Evolutionary conservation across 92 coral and sea anemone genomes (phyloP).

Genomic region (Desmophyllum pertusum): DNA sequence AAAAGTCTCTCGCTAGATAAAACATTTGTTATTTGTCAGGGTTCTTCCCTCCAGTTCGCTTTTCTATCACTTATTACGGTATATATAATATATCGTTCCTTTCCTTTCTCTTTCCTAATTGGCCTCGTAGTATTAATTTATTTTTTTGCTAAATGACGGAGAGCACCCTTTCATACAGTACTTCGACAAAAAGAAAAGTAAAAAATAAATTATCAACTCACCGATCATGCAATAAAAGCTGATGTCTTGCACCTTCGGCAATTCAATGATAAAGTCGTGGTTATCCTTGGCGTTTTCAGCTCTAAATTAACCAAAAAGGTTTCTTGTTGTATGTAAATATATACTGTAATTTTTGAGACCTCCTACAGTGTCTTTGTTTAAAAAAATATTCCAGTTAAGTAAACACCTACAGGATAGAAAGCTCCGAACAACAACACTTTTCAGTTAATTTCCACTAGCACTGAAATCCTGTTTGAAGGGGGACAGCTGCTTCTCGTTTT

Average conservation of each 20-base stretch:
- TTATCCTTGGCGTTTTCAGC: neutral
- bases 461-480: neutral
- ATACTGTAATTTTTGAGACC: neutral
- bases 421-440: neutral
- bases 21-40: neutral
- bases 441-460: neutral
- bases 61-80: neutral
- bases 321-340: slow-evolving; percentile 12
- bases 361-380: slow-evolving; percentile 15
- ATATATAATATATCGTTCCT: neutral
- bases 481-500: slow-evolving; percentile 30
- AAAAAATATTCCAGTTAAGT: neutral
- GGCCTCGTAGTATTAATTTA: neutral
- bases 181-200: neutral
- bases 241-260: neutral
- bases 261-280: neutral
- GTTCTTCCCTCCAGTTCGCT: neutral
- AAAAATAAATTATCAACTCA: neutral
- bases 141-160: neutral
- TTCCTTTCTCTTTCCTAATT: neutral
- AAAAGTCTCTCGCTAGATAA: neutral
- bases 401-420: slow-evolving; percentile 1
- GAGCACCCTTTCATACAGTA: neutral
- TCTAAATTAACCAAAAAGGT: neutral
- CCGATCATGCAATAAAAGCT: slow-evolving; percentile 9